Conservation (phyloP, 1,140 invertebrate genomes). For the Drosophila tristis region DNA sequence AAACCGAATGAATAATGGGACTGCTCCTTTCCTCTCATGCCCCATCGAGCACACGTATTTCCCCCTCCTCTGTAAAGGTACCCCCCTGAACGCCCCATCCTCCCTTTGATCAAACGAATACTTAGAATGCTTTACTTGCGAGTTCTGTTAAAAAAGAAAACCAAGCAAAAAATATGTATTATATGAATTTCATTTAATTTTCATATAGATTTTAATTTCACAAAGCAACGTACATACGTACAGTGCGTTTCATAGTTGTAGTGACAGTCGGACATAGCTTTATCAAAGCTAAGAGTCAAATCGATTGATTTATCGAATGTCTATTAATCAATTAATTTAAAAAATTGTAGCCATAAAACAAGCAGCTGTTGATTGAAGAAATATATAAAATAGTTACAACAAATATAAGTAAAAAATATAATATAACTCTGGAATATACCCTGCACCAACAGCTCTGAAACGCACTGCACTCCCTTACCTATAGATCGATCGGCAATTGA, state of each 20-base stretch:
- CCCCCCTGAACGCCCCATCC: neutral
- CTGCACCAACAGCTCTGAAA: neutral
- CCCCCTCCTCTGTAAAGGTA: neutral
- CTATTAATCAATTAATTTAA: no score
- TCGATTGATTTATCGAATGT: no score
- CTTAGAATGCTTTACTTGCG: conserved; percentile 37
- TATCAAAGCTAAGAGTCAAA: no score
- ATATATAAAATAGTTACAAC: no score
- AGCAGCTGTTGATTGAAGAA: no score
- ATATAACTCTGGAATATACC: no score
- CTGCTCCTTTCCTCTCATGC: conserved; percentile 12
- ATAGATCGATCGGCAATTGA: neutral
- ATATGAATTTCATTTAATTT: conserved; percentile 32
- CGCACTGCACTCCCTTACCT: conserved; percentile 2
- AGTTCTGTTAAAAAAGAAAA: neutral
- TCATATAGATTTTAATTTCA: conserved; percentile 31
- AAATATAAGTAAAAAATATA: no score
- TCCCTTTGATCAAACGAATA: conserved; percentile 36
- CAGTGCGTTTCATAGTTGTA: conserved; percentile 4
- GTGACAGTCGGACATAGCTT: neutral
- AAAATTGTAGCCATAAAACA: no score
- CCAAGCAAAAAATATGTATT: conserved; percentile 18
- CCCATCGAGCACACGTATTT: conserved; percentile 48
- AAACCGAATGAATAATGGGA: conserved; percentile 47
- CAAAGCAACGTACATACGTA: neutral